A percentile compares a stretch with the other conserved stretches of the same genome.
Evolutionary conservation across 2,888 invertebrate species (phyloP).

Genomic region (Blastobasis lacticolella): DNA sequence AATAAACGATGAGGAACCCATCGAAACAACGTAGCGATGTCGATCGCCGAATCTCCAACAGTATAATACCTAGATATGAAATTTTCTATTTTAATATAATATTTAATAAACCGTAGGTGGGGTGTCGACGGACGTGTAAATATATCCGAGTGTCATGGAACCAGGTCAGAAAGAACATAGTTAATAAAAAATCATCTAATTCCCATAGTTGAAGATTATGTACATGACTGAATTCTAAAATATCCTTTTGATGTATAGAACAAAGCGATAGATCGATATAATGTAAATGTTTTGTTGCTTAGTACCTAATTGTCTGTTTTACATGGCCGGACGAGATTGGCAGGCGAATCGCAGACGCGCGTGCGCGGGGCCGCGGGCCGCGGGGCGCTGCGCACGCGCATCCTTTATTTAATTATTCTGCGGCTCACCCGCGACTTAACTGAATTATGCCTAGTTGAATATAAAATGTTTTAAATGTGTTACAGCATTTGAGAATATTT

Average conservation of each 20-base stretch:
- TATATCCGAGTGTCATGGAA: constrained; percentile 35
- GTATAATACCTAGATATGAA: constrained; percentile 51
- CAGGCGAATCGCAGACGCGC: constrained; percentile 10
- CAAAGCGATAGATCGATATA: constrained; percentile 27
- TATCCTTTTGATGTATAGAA: constrained; percentile 30
- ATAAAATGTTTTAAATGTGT: constrained; percentile 74
- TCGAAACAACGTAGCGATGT: constrained; percentile 37
- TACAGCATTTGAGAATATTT: constrained; percentile 74
- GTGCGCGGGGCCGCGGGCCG: constrained; percentile 17
- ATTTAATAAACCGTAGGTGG: constrained; percentile 55
- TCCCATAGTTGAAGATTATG: constrained; percentile 30
- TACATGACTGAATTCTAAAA: constrained; percentile 25
- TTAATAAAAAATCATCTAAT: constrained; percentile 1
- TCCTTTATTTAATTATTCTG: constrained; percentile 39
- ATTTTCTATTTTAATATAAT: constrained; percentile 71
- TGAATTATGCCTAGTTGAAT: constrained; percentile 69
- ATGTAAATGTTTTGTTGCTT: constrained; percentile 52
- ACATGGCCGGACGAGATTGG: constrained; percentile 16
- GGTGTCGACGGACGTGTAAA: constrained; percentile 52
- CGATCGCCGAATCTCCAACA: constrained; percentile 63
- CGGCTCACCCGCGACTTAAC: constrained; percentile 44
- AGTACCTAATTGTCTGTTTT: constrained; percentile 42
- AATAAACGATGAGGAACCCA: constrained; percentile 30
- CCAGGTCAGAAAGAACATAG: too few species aligned
- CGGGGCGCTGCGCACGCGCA: constrained; percentile 14